Percentiles rank a stretch among this genome's conserved stretches.
phyloP scores from a whole-genome alignment of 1,140 invertebrate species.

The Probaryconus sp. region DNA sequence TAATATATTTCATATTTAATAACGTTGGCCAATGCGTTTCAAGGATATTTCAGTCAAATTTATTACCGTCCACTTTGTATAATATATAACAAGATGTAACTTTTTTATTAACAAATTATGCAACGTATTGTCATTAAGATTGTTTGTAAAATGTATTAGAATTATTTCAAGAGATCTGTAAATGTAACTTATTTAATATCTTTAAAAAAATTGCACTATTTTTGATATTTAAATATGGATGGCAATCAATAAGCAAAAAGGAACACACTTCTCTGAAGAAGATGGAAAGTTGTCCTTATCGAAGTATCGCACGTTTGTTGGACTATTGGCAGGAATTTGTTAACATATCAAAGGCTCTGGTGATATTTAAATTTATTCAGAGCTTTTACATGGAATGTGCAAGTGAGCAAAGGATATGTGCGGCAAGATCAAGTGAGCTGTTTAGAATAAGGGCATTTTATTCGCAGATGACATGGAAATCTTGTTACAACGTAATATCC shows the following conservation, averaged over 20 bases:
- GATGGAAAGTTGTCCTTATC: slow-evolving; percentile 39
- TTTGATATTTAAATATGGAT: not conserved
- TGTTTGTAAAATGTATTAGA: slow-evolving; percentile 7
- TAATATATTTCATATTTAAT: no score
- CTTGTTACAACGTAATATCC: slow-evolving; percentile 23
- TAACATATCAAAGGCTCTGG: slow-evolving; percentile 74
- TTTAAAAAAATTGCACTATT: no score
- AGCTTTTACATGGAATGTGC: slow-evolving; percentile 31
- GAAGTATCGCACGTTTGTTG: slow-evolving; percentile 63
- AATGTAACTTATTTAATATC: no score
- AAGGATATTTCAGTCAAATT: no score
- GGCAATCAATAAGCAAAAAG: slow-evolving; percentile 3
- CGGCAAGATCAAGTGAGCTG: slow-evolving; percentile 19
- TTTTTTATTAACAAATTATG: no score
- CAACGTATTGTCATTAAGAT: no score
- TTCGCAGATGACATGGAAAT: slow-evolving; percentile 26
- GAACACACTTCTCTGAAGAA: not conserved
- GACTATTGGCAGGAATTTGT: slow-evolving; percentile 55
- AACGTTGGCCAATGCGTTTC: no score
- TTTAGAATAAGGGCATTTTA: slow-evolving; percentile 32
- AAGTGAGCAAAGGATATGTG: slow-evolving; percentile 15
- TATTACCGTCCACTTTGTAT: no score
- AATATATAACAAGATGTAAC: no score
- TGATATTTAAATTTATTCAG: slow-evolving; percentile 75
- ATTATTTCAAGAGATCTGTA: no score